A percentile compares a stretch with the other conserved stretches of the same genome.
phyloP scores from a whole-genome alignment of 2,888 invertebrate genomes.

The Opisthograptis luteolata region DNA sequence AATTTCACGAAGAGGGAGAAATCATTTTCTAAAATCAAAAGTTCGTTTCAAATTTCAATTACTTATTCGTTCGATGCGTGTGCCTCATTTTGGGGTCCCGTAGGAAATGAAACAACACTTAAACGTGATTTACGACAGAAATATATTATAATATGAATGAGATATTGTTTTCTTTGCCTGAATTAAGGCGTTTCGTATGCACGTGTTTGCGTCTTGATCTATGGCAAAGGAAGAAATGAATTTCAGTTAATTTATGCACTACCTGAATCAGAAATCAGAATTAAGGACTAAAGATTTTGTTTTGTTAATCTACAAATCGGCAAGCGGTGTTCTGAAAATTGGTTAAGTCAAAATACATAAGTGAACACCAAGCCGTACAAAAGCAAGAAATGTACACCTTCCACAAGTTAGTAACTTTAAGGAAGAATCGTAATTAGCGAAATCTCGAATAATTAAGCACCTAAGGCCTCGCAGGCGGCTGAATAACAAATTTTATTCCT shows the following conservation, averaged over 20 bases:
- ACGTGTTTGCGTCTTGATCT: conserved; percentile 61
- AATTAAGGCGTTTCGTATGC: conserved; percentile 66
- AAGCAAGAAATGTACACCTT: conserved; percentile 19
- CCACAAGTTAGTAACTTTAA: conserved; percentile 28
- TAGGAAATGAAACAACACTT: conserved; percentile 84
- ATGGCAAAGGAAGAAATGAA: conserved; percentile 41
- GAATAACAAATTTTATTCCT: conserved; percentile 76
- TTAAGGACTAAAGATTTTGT: neutral
- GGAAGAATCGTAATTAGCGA: conserved; percentile 35
- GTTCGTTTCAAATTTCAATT: conserved; percentile 83
- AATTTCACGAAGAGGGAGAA: conserved; percentile 74
- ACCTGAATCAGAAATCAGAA: conserved; percentile 14
- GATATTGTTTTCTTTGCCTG: conserved; percentile 76
- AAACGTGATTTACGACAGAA: conserved; percentile 79
- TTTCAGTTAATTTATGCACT: conserved; percentile 38
- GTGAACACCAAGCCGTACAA: neutral
- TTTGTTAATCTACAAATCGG: too few relatives aligned
- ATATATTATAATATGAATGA: conserved; percentile 79
- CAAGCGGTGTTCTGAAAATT: conserved; percentile 8
- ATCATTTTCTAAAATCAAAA: conserved; percentile 80
- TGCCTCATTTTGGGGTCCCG: conserved; percentile 68
- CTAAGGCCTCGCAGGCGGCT: conserved; percentile 61
- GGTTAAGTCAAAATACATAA: conserved; percentile 20
- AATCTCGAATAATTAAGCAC: conserved; percentile 55
- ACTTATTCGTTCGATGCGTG: conserved; percentile 82